Conservation (phyloP, 2,113 vertebrate species). For the Oenanthe melanoleuca region DNA sequence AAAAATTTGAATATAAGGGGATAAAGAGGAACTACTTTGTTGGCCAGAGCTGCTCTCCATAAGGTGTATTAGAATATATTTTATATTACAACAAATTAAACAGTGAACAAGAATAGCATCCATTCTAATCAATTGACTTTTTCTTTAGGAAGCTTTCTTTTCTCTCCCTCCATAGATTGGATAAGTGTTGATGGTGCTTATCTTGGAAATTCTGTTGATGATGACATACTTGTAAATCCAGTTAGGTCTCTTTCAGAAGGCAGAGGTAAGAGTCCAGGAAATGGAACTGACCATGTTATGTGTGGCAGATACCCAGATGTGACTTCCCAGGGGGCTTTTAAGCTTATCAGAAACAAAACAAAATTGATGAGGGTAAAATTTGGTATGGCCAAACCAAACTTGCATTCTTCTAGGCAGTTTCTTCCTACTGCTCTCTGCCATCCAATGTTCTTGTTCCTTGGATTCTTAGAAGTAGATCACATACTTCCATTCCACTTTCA, state of each 20-base stretch:
- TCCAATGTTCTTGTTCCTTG: not conserved
- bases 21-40: not conserved
- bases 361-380: not conserved
- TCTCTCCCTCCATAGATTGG: not conserved
- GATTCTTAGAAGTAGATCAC: not conserved
- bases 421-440: not conserved
- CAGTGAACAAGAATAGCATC: not conserved
- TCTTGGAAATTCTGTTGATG: too few species aligned
- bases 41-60: not conserved
- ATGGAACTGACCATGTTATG: not conserved
- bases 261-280: not conserved
- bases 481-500: not conserved
- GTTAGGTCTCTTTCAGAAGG: not conserved
- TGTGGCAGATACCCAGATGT: not conserved
- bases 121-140: not conserved
- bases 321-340: not conserved
- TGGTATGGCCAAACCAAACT: not conserved
- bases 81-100: not conserved
- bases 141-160: not conserved
- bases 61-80: not conserved
- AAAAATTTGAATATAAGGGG: not conserved
- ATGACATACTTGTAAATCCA: rapidly evolving
- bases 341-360: not conserved
- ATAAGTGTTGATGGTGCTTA: not conserved
- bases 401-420: rapidly evolving